Evolutionary conservation across 2,113 vertebrate genomes (phyloP), one percentile per base, ranked within the genome.

Genomic region (Thalassarche chlororhynchos): DNA sequence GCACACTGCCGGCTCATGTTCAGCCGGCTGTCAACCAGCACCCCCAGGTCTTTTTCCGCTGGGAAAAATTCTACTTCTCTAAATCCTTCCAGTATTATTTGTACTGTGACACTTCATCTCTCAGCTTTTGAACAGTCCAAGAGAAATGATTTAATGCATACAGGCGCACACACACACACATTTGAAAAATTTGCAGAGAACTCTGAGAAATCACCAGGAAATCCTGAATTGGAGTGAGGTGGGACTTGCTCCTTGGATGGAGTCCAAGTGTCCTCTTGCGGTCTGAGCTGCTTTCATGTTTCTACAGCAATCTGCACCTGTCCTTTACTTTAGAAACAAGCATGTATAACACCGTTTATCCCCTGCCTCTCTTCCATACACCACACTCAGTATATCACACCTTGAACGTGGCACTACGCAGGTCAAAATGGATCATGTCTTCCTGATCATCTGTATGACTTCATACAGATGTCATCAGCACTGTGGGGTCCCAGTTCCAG

Each of bases 131-230:
- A 81, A 58, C 13, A 81, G 28, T 24, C 28, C 23, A 19, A 38
- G 49, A 77, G 14, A 86, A 86, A 54, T 24, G 0, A 74, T 77
- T 85, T 40, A 20, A 90, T 64, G 34, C 17, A 49, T 28, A 46
- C 5, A 75, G 32, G 31, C 13, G 31, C 13, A 21, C 17, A 32
- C 38, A 42, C 5, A 17, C 0, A 0, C 19, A 47, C 5, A 42
- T 52, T 36, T 55, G 6, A 83, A 70, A 93, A 57, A 66, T 46
- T 9, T 72, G 11, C 34, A 51, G 44, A 31, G 24, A 90, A 3
- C n/a, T 60, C 38, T 58, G 21, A 54, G n/a, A 82, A 94, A 75
- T 12, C n/a, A 70, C 19, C 29, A 75, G n/a, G 38, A 90, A 89
- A 79, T 64, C 42, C 31, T 92, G 62, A 89, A 38, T 25, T 71